Base-by-base conservation (phyloP, 2,888 invertebrate genomes). In the Lycia hirtaria region DNA sequence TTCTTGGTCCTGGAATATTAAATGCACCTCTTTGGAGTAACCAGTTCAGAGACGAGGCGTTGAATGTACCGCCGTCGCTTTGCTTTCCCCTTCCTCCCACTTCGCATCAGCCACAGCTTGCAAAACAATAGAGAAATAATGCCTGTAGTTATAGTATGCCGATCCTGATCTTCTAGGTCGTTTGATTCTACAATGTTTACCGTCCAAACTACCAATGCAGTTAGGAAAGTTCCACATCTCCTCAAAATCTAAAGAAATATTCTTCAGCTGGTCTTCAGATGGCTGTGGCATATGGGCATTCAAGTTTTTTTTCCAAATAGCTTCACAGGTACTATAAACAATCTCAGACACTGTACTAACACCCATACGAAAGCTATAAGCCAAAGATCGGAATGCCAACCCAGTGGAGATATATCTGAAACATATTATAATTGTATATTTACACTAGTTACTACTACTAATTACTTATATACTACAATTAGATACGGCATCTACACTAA, bases 21-120 rank as follows among this genome's bases (percentile, higher is more conserved):
- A 64, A 38, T 40, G 40, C 40, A 40, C 32, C 40, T 30, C 54
- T 67, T 68, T 68, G 60, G 50, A 67, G 58, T 63, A 56, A 47
- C 51, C 57, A 50, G 55, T 62, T 56, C 54, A 69, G 55, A 38
- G 56, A 53, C 51, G 63, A 67, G 48, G 37, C 45, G 3, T 59
- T 56, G 19, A 71, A 72, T 56, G 62, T 62, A 56, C 71, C 65
- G 43, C 62, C 69, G 52, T 72, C 70, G 56, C 68, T 72, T 60
- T 72, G 61, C 57, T 67, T 55, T 49, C 60, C 62, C 40, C 43
- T 53, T 28, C 54, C 58, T 55, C 65, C 69, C 10, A 71, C 69
- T 62, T 68, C 65, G 65, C 63, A 59, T 71, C 57, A 49, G 49
- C 59, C 37, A 65, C 52, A 41, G 62, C 62, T 57, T 57, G 59